These are phyloP conservation scores for Actinernus sp. DNA, from an alignment of 92 coral and sea anemone species.

Conservation along the genomic window DNA sequence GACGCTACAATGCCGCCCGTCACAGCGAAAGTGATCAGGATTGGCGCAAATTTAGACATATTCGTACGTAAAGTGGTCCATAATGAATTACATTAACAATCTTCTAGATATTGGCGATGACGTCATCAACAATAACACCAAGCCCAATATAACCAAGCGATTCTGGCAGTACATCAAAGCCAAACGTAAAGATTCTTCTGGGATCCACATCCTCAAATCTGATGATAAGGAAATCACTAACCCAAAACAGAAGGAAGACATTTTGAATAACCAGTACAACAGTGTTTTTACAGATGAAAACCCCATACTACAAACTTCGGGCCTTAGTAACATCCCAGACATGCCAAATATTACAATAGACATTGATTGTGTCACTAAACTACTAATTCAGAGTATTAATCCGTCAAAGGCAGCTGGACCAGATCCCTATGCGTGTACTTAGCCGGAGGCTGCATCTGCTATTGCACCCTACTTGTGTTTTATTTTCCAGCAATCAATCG, in stretches of 20 bases:
- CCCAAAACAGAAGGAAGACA: slow-evolving; percentile 33
- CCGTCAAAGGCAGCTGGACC: slow-evolving; percentile 36
- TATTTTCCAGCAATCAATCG: slow-evolving; percentile 39
- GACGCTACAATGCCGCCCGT: slow-evolving; percentile 37
- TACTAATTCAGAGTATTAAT: slow-evolving; percentile 7
- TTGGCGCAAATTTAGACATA: slow-evolving; percentile 42
- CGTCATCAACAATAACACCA: slow-evolving; percentile 12
- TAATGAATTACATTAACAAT: slow-evolving; percentile 27
- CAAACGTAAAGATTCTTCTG: slow-evolving; percentile 50
- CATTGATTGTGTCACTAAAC: slow-evolving; percentile 13
- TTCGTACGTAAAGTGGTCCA: slow-evolving; percentile 30
- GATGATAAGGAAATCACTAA: slow-evolving; percentile 34
- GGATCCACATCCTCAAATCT: slow-evolving; percentile 41
- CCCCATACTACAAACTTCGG: slow-evolving; percentile 20
- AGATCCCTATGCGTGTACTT: slow-evolving; percentile 23
- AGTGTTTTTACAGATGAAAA: slow-evolving; percentile 59
- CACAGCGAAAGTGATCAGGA: slow-evolving; percentile 13
- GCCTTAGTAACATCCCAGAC: slow-evolving; percentile 21
- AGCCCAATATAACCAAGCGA: slow-evolving; percentile 36
- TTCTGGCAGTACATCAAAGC: slow-evolving; percentile 58
- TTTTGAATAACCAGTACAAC: slow-evolving; percentile 42
- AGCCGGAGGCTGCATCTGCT: slow-evolving; percentile 34
- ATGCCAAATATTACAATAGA: slow-evolving; percentile 19
- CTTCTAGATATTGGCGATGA: slow-evolving; percentile 20
- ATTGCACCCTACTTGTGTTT: slow-evolving; percentile 29